phyloP scores from a whole-genome alignment of 2,888 invertebrate species.

The Elegia similella region DNA sequence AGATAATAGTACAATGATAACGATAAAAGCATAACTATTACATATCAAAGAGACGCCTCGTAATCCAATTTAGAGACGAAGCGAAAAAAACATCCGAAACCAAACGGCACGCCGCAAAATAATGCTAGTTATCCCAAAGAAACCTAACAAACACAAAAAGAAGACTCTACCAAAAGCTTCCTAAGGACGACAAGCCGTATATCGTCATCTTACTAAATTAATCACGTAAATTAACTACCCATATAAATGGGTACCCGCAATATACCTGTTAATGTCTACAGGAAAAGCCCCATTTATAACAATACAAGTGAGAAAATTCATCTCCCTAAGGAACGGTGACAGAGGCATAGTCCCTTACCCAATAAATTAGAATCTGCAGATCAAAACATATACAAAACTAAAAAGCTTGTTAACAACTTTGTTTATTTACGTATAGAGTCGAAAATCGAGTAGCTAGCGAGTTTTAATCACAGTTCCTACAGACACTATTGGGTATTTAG shows the following conservation, averaged over 20 bases:
- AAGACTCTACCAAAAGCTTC: neutral
- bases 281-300: slow-evolving; percentile 22
- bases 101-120: too few species aligned
- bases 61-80: too few species aligned
- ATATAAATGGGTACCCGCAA: slow-evolving; percentile 9
- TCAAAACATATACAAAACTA: slow-evolving; percentile 17
- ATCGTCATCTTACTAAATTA: slow-evolving; percentile 11
- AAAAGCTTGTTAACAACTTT: slow-evolving; percentile 5
- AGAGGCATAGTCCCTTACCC: slow-evolving; percentile 14
- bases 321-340: slow-evolving; percentile 21
- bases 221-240: slow-evolving; percentile 8
- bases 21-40: too few species aligned
- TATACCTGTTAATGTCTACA: slow-evolving; percentile 19
- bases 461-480: slow-evolving; percentile 13
- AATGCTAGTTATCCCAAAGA: too few species aligned
- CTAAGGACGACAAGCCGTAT: neutral
- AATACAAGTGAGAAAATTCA: slow-evolving; percentile 23
- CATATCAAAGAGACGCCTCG: too few species aligned
- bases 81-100: too few species aligned
- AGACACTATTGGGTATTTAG: slow-evolving; percentile 5
- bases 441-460: neutral
- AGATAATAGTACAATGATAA: too few species aligned
- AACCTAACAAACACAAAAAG: neutral
- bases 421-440: neutral
- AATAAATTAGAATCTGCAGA: slow-evolving; percentile 25